Evolutionary conservation across 2,888 invertebrate species (phyloP).

Genomic region (Eilema depressum): DNA sequence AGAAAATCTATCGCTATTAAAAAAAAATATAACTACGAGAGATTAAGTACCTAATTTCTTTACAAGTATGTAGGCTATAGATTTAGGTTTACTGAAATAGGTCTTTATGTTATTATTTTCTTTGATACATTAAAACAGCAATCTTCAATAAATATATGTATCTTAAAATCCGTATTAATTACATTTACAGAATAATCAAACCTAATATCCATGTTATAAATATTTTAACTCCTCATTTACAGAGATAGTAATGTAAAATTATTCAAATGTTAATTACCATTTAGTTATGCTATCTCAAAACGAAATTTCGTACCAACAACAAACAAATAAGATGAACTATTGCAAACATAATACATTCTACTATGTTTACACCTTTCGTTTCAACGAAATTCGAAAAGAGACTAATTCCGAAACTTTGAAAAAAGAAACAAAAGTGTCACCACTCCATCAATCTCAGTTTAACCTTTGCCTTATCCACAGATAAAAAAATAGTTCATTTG

Average conservation of each 20-base stretch:
- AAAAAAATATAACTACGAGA: too few species aligned
- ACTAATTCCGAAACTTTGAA: neutral
- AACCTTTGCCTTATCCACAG: conserved; percentile 51
- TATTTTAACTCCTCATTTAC: neutral
- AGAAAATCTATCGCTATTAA: too few species aligned
- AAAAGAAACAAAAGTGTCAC: neutral
- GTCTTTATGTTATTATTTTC: neutral
- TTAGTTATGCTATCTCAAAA: neutral
- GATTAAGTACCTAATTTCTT: too few species aligned
- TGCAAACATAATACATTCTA: conserved; percentile 14
- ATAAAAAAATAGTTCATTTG: conserved; percentile 71
- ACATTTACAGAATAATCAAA: neutral
- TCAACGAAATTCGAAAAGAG: neutral
- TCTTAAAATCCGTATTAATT: neutral
- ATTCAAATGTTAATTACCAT: neutral
- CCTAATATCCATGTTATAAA: conserved; percentile 1
- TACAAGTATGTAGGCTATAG: too few species aligned
- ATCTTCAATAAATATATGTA: neutral
- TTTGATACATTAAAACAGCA: neutral
- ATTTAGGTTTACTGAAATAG: too few species aligned
- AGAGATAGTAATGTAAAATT: neutral
- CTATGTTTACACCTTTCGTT: neutral
- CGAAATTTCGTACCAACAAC: neutral
- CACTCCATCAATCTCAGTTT: conserved; percentile 7
- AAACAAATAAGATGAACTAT: conserved; percentile 8